Conservation (phyloP, 2,113 vertebrate genomes). For the Ptychochromis oligacanthus region DNA sequence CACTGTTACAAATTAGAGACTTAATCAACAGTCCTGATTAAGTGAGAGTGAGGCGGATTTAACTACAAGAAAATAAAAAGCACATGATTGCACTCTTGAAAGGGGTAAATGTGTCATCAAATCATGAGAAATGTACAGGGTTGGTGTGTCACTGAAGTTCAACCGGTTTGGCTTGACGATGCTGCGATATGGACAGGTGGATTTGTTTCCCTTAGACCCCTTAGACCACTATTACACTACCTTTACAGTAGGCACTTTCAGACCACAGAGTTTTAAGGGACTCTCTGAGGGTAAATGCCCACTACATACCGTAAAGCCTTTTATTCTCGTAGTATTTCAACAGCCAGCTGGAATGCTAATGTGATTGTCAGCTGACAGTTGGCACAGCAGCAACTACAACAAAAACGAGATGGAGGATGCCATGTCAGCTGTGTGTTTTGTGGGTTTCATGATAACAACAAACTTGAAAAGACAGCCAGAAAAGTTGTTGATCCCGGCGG, state of each 20-base stretch:
- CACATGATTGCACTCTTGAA: constrained; percentile 12
- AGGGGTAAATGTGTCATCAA: constrained; percentile 4
- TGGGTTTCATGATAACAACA: background rate
- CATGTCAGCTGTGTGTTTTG: background rate
- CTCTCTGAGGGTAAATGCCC: background rate
- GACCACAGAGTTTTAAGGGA: background rate
- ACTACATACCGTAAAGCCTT: background rate
- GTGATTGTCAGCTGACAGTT: background rate
- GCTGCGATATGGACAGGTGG: background rate
- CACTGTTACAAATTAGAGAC: constrained; percentile 45
- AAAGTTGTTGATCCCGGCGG: background rate
- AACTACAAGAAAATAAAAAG: constrained; percentile 36
- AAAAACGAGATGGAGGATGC: constrained; percentile 1
- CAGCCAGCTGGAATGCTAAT: background rate
- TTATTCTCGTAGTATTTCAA: background rate
- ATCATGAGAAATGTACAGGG: background rate
- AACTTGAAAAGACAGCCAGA: background rate
- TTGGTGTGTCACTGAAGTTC: background rate
- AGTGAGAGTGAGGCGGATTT: constrained; percentile 42
- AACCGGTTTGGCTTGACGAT: background rate
- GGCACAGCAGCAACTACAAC: background rate
- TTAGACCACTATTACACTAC: background rate
- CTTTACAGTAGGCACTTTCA: background rate
- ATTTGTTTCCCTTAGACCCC: background rate
- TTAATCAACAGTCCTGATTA: constrained; percentile 53